Percentiles rank a stretch among this genome's conserved stretches.
Conservation (phyloP, 2,113 vertebrate genomes). For the Phyllostomus discolor region DNA sequence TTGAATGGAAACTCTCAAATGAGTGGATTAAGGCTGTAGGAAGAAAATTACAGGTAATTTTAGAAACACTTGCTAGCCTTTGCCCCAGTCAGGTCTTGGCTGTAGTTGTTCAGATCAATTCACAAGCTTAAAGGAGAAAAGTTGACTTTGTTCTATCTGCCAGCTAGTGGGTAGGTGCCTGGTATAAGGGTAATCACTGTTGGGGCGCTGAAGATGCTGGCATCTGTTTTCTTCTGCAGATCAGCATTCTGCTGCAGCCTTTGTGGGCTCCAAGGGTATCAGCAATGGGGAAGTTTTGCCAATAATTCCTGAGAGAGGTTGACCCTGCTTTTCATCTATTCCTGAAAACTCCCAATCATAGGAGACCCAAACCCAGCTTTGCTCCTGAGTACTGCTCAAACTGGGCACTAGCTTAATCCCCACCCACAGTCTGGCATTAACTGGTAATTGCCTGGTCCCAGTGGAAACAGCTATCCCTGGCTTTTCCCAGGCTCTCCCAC, state of each 20-base stretch:
- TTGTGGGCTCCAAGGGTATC: not conserved
- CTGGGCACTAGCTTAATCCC: not conserved
- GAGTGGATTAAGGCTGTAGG: not conserved
- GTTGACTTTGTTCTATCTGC: not conserved
- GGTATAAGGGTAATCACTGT: not conserved
- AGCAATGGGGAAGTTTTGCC: not conserved
- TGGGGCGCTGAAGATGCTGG: not conserved
- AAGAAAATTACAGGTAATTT: conserved; percentile 4
- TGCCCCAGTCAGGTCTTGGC: not conserved
- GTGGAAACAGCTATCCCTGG: not conserved
- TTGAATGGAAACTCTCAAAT: not conserved
- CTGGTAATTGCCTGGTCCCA: no score
- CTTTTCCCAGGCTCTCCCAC: not conserved
- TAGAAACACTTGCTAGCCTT: not conserved
- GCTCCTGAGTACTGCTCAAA: not conserved
- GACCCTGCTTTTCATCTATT: not conserved
- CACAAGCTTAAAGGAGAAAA: not conserved
- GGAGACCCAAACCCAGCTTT: not conserved
- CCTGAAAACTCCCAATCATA: not conserved
- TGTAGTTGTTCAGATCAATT: not conserved
- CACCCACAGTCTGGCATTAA: not conserved
- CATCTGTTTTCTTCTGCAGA: not conserved
- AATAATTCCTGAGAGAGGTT: not conserved
- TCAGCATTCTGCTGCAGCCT: not conserved
- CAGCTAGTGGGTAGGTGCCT: not conserved